Base-by-base conservation (phyloP, 2,797 vertebrate species). In the Neosilurus hyrtlii region DNA sequence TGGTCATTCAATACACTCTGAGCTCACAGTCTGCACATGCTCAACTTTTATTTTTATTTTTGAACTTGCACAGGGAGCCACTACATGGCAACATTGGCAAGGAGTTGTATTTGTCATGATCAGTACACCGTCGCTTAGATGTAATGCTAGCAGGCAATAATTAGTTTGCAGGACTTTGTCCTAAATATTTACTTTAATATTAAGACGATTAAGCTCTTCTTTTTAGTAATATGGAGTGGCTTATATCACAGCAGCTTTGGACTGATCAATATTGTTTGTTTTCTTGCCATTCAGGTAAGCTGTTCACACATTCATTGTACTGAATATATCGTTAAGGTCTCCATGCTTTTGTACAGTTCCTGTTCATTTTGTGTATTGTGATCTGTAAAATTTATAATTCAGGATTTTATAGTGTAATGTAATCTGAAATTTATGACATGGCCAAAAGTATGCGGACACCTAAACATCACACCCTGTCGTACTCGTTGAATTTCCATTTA, bases 1-100 rank as follows among this genome's bases (percentile, higher is more conserved):
- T 30, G 14, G 70, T 70, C 59, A 73, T 80, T 68, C n/a, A 62
- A 67, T 75, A 67, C 63, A 67, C 63, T n/a, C 70, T 61, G 63
- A 61, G 52, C 71, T 80, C 68, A 80, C 52, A 79, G 30, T 61
- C 26, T 30, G 63, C 63, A 26, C 81, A 24, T 54, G 37, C 35
- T 73, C 68, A 74, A 51, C 1, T 6, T 9, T 15, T 15, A 52
- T 52, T 67, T 24, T 24, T 20, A 14, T 70, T 49, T 66, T 83
- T 54, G 26, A 16, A 20, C 63, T 12, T 57, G 15, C 57, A 70
- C 37, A 56, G 18, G 62, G 66, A 74, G 16, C 0, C 59, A 56
- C 68, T 52, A 10, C 77, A 74, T 73, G 62, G 68, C 4, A 66
- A 22, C 49, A 59, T 10, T 10, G 11, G 72, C 8, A 22, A 22